Evolutionary conservation across 2,797 vertebrate species (phyloP).

Genomic region (Alectoris magna): DNA sequence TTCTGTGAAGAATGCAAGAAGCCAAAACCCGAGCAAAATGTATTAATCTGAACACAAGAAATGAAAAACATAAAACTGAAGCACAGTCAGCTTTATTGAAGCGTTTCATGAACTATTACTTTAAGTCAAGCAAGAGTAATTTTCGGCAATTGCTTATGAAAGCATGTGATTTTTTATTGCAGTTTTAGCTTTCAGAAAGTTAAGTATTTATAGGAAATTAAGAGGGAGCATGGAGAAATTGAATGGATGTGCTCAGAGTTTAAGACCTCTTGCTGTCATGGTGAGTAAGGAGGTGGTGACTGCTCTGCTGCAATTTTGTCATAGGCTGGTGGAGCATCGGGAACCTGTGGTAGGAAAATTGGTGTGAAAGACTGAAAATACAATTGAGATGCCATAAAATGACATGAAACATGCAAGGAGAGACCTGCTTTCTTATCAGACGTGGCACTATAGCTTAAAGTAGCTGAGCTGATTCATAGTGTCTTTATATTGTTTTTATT

Average conservation of each 20-base stretch:
- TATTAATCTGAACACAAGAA: background rate
- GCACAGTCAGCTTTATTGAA: constrained; percentile 25
- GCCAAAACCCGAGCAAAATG: background rate
- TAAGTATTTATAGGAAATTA: background rate
- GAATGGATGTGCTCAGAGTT: background rate
- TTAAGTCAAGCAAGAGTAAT: background rate
- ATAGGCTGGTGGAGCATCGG: constrained; percentile 93
- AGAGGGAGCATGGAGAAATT: background rate
- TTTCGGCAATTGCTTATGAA: background rate
- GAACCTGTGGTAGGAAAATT: constrained; percentile 81
- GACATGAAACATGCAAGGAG: background rate
- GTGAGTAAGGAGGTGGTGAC: constrained; percentile 90
- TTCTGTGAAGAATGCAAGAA: background rate
- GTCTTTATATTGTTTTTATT: background rate
- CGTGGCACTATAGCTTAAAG: background rate
- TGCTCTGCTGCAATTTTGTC: constrained; percentile 86
- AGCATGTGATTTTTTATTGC: background rate
- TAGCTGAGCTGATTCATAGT: background rate
- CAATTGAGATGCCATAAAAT: background rate
- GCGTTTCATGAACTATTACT: background rate
- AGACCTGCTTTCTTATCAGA: background rate
- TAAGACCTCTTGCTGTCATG: constrained; percentile 72
- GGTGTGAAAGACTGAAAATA: background rate
- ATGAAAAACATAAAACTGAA: background rate
- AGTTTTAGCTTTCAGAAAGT: background rate